These are phyloP conservation scores for Muscicapa striata DNA, from an alignment of 2,797 vertebrate species.

Conservation along the genomic window DNA sequence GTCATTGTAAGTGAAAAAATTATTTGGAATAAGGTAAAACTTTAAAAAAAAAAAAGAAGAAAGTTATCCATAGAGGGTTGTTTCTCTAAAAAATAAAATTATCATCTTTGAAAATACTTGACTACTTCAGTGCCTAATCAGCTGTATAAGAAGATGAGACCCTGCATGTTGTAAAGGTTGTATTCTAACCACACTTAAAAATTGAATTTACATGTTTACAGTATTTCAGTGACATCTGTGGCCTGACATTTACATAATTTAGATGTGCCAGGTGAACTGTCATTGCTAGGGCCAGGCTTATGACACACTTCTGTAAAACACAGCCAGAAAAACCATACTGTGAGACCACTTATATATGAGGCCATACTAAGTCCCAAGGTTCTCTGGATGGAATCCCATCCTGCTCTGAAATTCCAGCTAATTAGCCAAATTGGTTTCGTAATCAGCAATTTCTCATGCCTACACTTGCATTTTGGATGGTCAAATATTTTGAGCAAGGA, in stretches of 20 bases:
- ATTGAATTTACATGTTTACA: not conserved
- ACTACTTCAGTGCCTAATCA: not conserved
- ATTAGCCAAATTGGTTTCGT: not conserved
- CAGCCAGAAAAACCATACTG: not conserved
- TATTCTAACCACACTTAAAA: not conserved
- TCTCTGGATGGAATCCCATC: not conserved
- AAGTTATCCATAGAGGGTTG: rapidly evolving
- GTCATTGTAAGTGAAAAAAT: not conserved
- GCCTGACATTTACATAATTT: not conserved
- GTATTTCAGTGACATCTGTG: not conserved
- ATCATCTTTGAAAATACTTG: not conserved
- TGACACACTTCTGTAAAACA: not conserved
- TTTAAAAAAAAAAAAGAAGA: not conserved
- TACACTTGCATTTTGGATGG: not conserved
- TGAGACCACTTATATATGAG: not conserved
- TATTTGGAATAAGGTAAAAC: not conserved
- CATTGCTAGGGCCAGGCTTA: not conserved
- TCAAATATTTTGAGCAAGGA: not conserved
- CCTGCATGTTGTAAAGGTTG: not conserved
- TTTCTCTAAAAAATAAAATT: not conserved
- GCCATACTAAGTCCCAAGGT: not conserved
- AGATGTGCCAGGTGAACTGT: not conserved
- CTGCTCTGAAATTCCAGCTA: not conserved
- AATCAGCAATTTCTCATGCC: not conserved
- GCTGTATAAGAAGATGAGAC: not conserved